Conservation (phyloP, 1,140 invertebrate genomes). For the Heliconius congener region DNA sequence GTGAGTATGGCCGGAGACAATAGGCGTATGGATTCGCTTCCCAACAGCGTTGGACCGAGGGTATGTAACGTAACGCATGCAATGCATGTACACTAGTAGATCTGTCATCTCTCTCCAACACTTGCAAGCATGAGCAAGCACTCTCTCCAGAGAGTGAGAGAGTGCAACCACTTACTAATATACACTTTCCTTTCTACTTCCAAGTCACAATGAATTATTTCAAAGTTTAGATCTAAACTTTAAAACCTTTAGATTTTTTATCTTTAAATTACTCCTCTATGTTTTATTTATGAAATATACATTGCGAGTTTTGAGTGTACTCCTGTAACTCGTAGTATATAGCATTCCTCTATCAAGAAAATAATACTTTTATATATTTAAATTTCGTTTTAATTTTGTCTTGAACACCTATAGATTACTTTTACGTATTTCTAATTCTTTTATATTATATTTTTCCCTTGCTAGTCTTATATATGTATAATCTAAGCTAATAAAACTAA, state of each 20-base stretch:
- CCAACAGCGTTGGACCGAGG: slow-evolving; percentile 78
- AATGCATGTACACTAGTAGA: slow-evolving; percentile 30
- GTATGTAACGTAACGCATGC: slow-evolving; percentile 65
- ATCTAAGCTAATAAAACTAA: background rate
- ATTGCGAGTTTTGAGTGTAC: background rate
- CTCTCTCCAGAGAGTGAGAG: background rate
- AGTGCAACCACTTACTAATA: background rate
- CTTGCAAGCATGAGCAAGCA: background rate
- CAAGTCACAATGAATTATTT: background rate
- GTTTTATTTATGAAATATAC: background rate
- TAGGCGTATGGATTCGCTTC: slow-evolving; percentile 72
- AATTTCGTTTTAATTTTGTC: background rate
- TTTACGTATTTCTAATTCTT: background rate
- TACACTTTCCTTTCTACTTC: background rate
- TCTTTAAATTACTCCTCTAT: background rate
- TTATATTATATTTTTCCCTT: slow-evolving; percentile 10
- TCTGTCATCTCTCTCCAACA: slow-evolving; percentile 21
- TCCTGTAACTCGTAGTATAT: background rate
- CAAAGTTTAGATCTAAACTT: background rate
- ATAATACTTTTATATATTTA: background rate
- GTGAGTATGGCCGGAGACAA: slow-evolving; percentile 86
- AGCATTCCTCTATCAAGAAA: background rate
- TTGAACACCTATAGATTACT: slow-evolving; percentile 7
- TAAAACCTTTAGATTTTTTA: background rate
- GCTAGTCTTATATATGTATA: background rate